A percentile compares a stretch with the other conserved stretches of the same genome.
These are phyloP conservation scores for Hydrocynus forskahlii DNA, from an alignment of 2,797 vertebrate species.

Conservation along the genomic window DNA sequence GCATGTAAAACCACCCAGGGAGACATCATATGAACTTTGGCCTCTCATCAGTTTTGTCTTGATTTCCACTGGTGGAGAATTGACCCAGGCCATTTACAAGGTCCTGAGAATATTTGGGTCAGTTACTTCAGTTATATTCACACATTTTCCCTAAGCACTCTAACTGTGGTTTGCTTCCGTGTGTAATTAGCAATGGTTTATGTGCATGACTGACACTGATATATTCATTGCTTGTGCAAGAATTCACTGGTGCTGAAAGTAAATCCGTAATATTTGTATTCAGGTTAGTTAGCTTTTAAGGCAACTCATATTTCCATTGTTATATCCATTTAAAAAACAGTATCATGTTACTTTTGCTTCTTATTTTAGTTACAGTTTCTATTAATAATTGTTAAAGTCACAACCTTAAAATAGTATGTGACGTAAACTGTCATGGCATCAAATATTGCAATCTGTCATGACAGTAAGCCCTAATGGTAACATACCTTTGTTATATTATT, in stretches of 20 bases:
- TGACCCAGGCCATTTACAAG: constrained; percentile 31
- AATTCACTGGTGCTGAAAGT: not conserved
- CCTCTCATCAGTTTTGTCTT: constrained; percentile 42
- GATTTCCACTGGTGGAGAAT: constrained; percentile 36
- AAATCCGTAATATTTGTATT: not conserved
- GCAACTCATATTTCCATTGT: too few species aligned
- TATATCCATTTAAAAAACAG: too few species aligned
- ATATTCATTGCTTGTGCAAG: constrained; percentile 13
- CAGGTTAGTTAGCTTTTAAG: not conserved
- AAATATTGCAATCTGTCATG: too few species aligned
- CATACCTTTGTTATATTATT: too few species aligned
- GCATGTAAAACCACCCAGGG: constrained; percentile 38
- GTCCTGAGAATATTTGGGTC: constrained; percentile 37
- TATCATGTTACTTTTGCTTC: too few species aligned
- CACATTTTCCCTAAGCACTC: constrained; percentile 17
- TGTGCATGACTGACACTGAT: constrained; percentile 3
- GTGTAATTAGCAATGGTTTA: constrained; percentile 20
- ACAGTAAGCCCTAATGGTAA: too few species aligned
- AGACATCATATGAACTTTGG: constrained; percentile 41
- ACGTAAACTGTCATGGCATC: too few species aligned
- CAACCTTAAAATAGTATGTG: too few species aligned
- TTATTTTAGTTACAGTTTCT: too few species aligned
- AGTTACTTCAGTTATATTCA: constrained; percentile 22
- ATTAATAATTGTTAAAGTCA: too few species aligned
- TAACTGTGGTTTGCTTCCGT: constrained; percentile 29